Evolutionary conservation across 2,797 vertebrate genomes (phyloP).

Genomic region (Brachyalestes nurse): DNA sequence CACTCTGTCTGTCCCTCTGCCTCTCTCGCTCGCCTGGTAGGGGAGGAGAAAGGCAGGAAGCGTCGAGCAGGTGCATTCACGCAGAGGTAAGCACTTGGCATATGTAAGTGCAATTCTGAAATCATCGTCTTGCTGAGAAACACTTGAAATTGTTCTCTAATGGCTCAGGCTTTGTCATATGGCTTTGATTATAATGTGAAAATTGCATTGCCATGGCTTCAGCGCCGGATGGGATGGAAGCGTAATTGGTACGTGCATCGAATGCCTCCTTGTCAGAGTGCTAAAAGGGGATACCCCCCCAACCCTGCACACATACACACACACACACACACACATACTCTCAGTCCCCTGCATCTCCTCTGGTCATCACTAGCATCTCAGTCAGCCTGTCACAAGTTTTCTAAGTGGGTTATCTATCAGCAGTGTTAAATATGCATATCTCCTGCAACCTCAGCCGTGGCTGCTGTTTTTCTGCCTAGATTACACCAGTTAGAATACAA

Average conservation of each 20-base stretch:
- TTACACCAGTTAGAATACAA: conserved; percentile 58
- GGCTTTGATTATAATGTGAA: conserved; percentile 90
- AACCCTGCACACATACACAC: background rate
- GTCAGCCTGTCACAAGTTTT: conserved; percentile 76
- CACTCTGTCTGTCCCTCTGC: conserved; percentile 13
- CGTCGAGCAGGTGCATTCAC: conserved; percentile 80
- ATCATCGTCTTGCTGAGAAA: conserved; percentile 90
- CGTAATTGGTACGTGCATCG: conserved; percentile 86
- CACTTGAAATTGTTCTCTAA: conserved; percentile 90
- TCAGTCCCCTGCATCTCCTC: conserved; percentile 56
- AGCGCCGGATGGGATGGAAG: conserved; percentile 84
- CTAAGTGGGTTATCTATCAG: conserved; percentile 76
- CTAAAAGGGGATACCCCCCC: conserved; percentile 63
- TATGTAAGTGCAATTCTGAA: conserved; percentile 90
- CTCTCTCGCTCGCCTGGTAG: conserved; percentile 62
- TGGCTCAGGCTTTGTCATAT: conserved; percentile 88
- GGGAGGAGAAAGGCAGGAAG: conserved; percentile 69
- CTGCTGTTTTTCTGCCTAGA: conserved; percentile 55
- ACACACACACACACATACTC: background rate
- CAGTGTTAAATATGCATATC: conserved; percentile 65
- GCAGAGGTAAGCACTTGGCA: conserved; percentile 88
- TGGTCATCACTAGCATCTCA: conserved; percentile 74
- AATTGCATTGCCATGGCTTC: conserved; percentile 88
- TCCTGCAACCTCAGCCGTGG: conserved; percentile 50
- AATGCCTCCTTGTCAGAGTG: conserved; percentile 75